Evolutionary conservation across 2,113 vertebrate species (phyloP).

Genomic region (Neofelis nebulosa): DNA sequence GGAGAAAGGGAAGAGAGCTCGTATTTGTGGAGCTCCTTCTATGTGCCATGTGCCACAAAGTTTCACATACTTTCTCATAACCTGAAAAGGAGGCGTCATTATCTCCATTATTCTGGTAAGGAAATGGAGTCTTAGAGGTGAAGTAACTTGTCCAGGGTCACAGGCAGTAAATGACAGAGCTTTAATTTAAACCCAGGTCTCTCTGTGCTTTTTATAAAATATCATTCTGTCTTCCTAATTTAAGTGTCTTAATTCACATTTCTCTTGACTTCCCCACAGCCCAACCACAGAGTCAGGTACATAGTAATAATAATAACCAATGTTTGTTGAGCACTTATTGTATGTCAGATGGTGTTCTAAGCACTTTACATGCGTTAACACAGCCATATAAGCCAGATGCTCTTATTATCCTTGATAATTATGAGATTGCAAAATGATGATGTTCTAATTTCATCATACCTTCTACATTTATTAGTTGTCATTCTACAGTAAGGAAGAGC

Average conservation of each 20-base stretch:
- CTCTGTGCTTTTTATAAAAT: conserved; percentile 37
- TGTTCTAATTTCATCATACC: conserved; percentile 37
- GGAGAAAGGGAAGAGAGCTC: neutral
- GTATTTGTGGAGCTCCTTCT: neutral
- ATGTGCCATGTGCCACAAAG: neutral
- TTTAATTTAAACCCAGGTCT: conserved; percentile 16
- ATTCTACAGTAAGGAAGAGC: neutral
- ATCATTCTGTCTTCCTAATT: neutral
- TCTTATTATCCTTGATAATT: neutral
- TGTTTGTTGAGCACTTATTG: neutral
- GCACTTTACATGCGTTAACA: neutral
- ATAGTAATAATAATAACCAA: neutral
- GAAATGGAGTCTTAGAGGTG: neutral
- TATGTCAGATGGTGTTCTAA: neutral
- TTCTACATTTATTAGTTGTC: conserved; percentile 47
- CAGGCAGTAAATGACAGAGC: neutral
- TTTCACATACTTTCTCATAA: neutral
- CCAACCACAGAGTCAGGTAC: neutral
- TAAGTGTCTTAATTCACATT: conserved; percentile 23
- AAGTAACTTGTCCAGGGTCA: neutral
- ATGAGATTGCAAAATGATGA: conserved; percentile 23
- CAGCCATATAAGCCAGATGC: neutral
- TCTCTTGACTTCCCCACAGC: conserved; percentile 5
- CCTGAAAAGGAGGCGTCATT: neutral
- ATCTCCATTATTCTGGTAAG: neutral